A percentile compares a stretch with the other conserved stretches of the same genome.
These are phyloP conservation scores for Drosophila punjabiensis DNA, from an alignment of 1,140 invertebrate genomes.

Conservation along the genomic window DNA sequence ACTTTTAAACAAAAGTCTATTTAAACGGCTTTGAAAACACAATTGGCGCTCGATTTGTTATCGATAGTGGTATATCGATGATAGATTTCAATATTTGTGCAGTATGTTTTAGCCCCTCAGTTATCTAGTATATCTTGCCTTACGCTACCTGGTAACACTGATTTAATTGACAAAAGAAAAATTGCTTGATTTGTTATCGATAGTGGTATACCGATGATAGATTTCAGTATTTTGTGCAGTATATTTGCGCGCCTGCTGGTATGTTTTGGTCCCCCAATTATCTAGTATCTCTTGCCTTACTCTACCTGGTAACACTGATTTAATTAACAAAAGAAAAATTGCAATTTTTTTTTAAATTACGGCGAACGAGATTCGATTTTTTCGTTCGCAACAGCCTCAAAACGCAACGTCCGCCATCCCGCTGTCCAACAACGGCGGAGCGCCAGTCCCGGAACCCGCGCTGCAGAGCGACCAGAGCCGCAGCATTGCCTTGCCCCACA, in stretches of 20 bases:
- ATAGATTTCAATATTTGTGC: not conserved
- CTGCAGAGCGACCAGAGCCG: slow-evolving; percentile 8
- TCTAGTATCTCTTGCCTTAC: not conserved
- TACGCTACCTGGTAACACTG: slow-evolving; percentile 10
- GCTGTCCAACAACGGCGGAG: slow-evolving; percentile 14
- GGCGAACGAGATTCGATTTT: slow-evolving; percentile 29
- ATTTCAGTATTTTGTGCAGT: not conserved
- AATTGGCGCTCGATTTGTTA: not conserved
- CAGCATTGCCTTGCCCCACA: slow-evolving; percentile 31
- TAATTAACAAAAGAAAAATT: slow-evolving; percentile 38
- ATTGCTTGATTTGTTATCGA: slow-evolving; percentile 4
- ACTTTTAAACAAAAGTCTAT: not conserved
- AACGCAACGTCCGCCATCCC: slow-evolving; percentile 1
- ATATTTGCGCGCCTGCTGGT: not conserved
- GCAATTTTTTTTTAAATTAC: slow-evolving; percentile 27
- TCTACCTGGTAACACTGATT: slow-evolving; percentile 14
- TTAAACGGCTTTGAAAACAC: not conserved
- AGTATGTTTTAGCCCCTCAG: not conserved
- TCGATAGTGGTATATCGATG: not conserved
- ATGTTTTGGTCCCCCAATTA: not conserved
- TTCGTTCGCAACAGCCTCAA: slow-evolving; percentile 17
- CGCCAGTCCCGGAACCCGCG: slow-evolving; percentile 14
- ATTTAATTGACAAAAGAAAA: slow-evolving; percentile 38
- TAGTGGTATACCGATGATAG: not conserved
- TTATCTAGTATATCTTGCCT: not conserved